Base-by-base conservation (phyloP, 2,797 vertebrate species). In the Cercopithecus petaurista region DNA sequence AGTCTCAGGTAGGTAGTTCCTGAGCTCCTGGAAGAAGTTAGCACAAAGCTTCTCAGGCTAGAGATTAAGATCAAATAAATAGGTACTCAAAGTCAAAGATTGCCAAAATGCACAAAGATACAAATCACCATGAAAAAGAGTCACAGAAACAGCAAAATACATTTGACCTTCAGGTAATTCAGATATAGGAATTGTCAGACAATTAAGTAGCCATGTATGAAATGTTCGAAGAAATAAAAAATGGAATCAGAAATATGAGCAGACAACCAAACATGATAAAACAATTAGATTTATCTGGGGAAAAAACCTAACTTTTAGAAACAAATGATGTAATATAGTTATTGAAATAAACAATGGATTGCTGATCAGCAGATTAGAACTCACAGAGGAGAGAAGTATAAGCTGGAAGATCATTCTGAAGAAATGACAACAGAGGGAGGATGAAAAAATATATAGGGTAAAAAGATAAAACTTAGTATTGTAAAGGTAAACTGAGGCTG, bases 141-240 rank as follows among this genome's bases (percentile, higher is more conserved):
- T 82, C 57, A 79, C 7, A 96, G 76, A 82, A 72, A 72, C 6
- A 48, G 57, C n/a, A 61, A 89, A 89, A 86, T 86, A 52, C 46
- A 77, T 70, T 90, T 93, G 57, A 86, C 12, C 30, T 86, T 82
- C 24, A 85, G 83, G n/a, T 82, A 92, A 96, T 86, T 96, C 72
- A 94, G 30, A 43, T 75, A 67, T 21, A 39, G 41, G 70, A 84
- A 75, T 50, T 43, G 76, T 52, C 64, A 92, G 15, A 83, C 30
- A 55, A 81, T 73, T 81, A 94, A 79, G 59, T 76, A 61, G 88
- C 8, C 70, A 28, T 84, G 11, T 70, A 52, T 70, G 15, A 92
- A 75, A 81, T 80, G 2, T 61, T 89, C 70, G 19, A 86, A 76
- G 57, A 94, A 94, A 92, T 82, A 84, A 55, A 52, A 70, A 88